These are phyloP conservation scores for Drosophila trapezifrons DNA, from an alignment of 1,140 invertebrate species.

Conservation along the genomic window DNA sequence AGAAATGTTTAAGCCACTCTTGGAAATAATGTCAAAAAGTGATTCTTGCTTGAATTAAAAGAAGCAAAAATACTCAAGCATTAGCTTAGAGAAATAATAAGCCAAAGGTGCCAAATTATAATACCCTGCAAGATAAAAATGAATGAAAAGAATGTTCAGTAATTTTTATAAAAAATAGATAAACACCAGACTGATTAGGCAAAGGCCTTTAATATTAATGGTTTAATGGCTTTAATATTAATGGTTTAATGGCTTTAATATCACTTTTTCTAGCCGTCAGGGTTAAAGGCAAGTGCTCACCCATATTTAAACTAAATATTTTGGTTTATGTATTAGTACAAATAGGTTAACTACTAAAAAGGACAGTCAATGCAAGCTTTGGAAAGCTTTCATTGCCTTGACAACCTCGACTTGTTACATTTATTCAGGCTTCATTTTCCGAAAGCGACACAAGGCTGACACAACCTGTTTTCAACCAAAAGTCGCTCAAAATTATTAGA, in stretches of 20 bases:
- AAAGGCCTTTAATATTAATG: too few relatives aligned
- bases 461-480: not conserved
- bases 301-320: too few relatives aligned
- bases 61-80: not conserved
- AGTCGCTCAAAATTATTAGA: slow-evolving; percentile 13
- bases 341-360: slow-evolving; percentile 16
- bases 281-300: not conserved
- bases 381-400: slow-evolving; percentile 53
- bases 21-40: not conserved
- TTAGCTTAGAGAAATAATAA: too few relatives aligned
- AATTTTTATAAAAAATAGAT: too few relatives aligned
- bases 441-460: not conserved
- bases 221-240: not conserved
- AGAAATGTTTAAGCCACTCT: not conserved
- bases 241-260: not conserved
- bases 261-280: not conserved
- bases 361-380: not conserved
- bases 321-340: not conserved
- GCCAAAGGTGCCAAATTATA: fast-evolving
- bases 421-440: slow-evolving; percentile 10
- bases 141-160: fast-evolving
- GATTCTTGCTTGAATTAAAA: not conserved
- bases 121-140: too few relatives aligned
- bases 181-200: fast-evolving
- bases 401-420: slow-evolving; percentile 41